Base-by-base conservation (phyloP, 2,113 vertebrate species). In the Pyxicephalus adspersus region DNA sequence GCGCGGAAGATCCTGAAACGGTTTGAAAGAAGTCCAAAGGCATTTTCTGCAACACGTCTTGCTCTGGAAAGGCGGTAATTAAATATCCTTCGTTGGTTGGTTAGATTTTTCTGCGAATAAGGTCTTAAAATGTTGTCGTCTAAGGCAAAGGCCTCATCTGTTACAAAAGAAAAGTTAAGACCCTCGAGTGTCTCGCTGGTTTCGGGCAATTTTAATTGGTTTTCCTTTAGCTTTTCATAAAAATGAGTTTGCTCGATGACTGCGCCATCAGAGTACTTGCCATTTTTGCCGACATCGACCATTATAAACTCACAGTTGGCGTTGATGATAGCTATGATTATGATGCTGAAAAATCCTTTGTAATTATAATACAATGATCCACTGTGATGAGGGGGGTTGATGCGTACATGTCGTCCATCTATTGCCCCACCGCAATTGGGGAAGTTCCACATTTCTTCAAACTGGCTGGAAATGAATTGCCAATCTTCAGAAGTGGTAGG, bases 201-300 rank as follows among this genome's bases (percentile, higher is more conserved):
- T 0, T 17, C 3, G 1, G 75, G 75, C 4, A 77, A 16, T 3
- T 77, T 51, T n/a, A 77, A 29, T 23, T 63, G 64, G 23, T 52
- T 54, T 3, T 54, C 50, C 50, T 77, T 26, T 5, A 77, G 20
- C 31, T 29, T 50, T 5, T 52, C 23, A 11, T 64, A 64, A 26
- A 77, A 77, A 18, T 28, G 34, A 2, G 75, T 64, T 17, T 77
- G 60, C 8, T 64, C 31, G 63, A 77, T 83, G 2, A 80, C 71
- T 23, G 77, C 74, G 4, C 66, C 79, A 70, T 86, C 82, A 13
- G 77, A 78, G 8, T 31, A 61, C 15, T 64, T 51, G 0, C 84
- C 83, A 8, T 83, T 80, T 68, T 79, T 57, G 38, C 85, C 85
- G 15, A 86, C 72, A 20, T 85, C 68, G n/a, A 83, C 31, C 18